Evolutionary conservation across 2,797 vertebrate species (phyloP), one percentile per base, ranked within the genome.

Genomic region (Champsocephalus esox): DNA sequence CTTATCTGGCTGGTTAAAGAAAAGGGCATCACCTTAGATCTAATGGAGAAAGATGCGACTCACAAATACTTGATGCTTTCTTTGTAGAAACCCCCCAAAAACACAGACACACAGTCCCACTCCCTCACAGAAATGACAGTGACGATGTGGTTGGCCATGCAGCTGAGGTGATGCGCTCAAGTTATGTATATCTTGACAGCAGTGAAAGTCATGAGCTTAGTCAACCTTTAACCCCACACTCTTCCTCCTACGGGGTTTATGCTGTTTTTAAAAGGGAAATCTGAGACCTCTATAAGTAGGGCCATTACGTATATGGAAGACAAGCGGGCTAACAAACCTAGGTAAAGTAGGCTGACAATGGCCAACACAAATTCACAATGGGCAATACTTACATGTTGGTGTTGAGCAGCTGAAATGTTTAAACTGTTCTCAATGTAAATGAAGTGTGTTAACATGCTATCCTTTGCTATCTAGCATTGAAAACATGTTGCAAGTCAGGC

Each of bases 211-310:
- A 17, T 16, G 14, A 43, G 81, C 73, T 89, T 78, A 82, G 52
- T 16, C 12, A 41, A 84, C 82, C 79, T 74, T 77, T 78, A 34
- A 80, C 83, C 68, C 63, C 12, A 63, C 64, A 80, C 58, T 63
- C 64, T 73, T 63, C 61, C 13, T 16, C 59, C 7, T 8, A 1
- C 4, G 17, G 17, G 51, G 50, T 82, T 87, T 58, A 86, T 82
- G 78, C 59, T 5, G 62, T 75, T 88, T 88, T 70, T 51, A 77
- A 84, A 87, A 70, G 70, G 44, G 34, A 70, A 86, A 75, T 54
- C 66, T 58, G 14, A 12, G 48, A 41, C 45, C 34, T 59, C 50
- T 78, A 64, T 74, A 73, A 77, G 52, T 50, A 58, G 50, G 50
- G 7, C 24, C 12, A 10, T 58, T 64, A 52, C 12, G 2, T 46